Evolutionary conservation across 2,888 invertebrate genomes (phyloP), one percentile per base, ranked within the genome.

Genomic region (Sarcophaga variegata): DNA sequence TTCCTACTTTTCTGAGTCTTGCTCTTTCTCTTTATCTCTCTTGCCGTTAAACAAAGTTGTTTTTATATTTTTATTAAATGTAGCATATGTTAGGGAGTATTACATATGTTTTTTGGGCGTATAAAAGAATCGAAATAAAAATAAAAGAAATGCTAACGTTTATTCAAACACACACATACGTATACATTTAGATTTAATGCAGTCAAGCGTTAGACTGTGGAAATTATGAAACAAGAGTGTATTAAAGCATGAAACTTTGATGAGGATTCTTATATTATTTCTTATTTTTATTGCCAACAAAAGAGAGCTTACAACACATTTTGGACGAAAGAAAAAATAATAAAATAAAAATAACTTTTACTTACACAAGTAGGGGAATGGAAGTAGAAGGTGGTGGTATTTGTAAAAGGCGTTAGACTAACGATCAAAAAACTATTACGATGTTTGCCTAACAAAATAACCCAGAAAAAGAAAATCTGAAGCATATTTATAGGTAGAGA

Each of bases 11-110:
- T 76, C 37, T 37, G 37, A 3, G 22, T 11, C n/a, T 45, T 25
- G 20, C 47, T 70, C 25, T 72, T 60, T 14, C 20, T 17, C 3
- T 60, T 77, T 69, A 3, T 37, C 14, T 62, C 62, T 8, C 14
- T 14, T 60, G 3, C 62, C 27, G 17, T 1, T 67, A 54, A 14
- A 37, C 14, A 67, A 14, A n/a, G 0, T n/a, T 71, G 37, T 76
- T 62, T 67, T 62, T 78, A 49, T 80, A 25, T 69, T 81, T 72
- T 86, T 83, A 88, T 87, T 85, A 84, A 88, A 82, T 82, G 76
- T 88, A 88, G 88, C 89, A 89, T 89, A 89, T 86, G 88, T 83
- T 88, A 77, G 76, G 88, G 87, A 78, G 88, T 54, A 88, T 88
- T 86, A 87, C 88, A 86, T 81, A 78, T 84, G 83, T 84, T 87